These are phyloP conservation scores for Scatophagus argus DNA, from an alignment of 2,113 vertebrate genomes.

Conservation along the genomic window DNA sequence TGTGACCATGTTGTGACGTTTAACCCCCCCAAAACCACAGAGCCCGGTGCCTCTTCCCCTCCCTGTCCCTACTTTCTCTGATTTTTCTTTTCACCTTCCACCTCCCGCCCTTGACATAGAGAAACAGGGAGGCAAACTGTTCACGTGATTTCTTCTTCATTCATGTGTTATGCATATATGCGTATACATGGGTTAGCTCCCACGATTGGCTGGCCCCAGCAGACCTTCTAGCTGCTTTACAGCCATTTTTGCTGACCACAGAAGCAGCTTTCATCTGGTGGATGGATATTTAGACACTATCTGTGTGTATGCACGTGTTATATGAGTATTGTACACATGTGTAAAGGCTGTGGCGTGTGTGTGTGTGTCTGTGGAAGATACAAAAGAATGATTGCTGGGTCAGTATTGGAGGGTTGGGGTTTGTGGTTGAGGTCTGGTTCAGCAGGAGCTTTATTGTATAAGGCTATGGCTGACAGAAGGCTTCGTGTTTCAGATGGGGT, in stretches of 20 bases:
- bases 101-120: constrained; percentile 30
- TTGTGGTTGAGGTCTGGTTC: constrained; percentile 70
- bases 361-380: constrained; percentile 18
- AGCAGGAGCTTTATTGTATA: constrained; percentile 59
- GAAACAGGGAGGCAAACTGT: constrained; percentile 25
- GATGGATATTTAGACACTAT: constrained; percentile 65
- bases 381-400: constrained; percentile 51
- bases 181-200: constrained; percentile 50
- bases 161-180: too few relatives aligned
- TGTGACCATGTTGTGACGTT: constrained; percentile 81
- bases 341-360: constrained; percentile 1
- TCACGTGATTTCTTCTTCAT: constrained; percentile 4
- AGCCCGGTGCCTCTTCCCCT: constrained; percentile 26
- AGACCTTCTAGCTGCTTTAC: constrained; percentile 51
- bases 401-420: constrained; percentile 52
- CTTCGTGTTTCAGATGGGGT: constrained; percentile 62
- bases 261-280: constrained; percentile 64
- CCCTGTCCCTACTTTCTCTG: constrained; percentile 30
- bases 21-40: constrained; percentile 78
- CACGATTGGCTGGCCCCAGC: constrained; percentile 46
- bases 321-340: constrained; percentile 18
- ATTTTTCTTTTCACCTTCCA: constrained; percentile 37
- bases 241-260: constrained; percentile 78
- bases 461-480: constrained; percentile 53
- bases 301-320: constrained; percentile 20